phyloP scores from a whole-genome alignment of 2,888 invertebrate species.

The Lasioglossum villosulum region DNA sequence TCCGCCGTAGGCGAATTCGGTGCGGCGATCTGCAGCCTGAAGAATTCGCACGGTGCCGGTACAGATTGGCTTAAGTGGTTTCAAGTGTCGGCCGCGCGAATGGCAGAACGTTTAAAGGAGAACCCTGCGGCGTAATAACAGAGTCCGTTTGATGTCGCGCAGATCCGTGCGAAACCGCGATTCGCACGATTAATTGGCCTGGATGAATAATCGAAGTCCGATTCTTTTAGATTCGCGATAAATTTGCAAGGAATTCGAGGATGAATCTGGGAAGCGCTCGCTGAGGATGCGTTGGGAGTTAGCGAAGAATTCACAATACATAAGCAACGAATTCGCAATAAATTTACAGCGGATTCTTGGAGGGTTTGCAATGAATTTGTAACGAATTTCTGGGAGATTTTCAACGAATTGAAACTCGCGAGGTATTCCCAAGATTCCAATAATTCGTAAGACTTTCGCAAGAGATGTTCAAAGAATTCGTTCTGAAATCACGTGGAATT shows the following conservation, averaged over 20 bases:
- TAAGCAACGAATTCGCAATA: too few relatives aligned
- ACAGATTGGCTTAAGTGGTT: conserved; percentile 49
- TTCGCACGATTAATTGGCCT: conserved; percentile 50
- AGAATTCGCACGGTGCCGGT: conserved; percentile 33
- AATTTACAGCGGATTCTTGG: neutral
- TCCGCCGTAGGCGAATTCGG: neutral
- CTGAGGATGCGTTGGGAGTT: neutral
- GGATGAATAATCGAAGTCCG: neutral
- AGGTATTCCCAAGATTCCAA: neutral
- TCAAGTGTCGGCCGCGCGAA: conserved; percentile 37
- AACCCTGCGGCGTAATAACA: conserved; percentile 24
- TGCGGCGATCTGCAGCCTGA: neutral
- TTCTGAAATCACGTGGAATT: neutral
- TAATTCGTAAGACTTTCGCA: neutral
- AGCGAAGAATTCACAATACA: neutral
- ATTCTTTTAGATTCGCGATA: neutral
- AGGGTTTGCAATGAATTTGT: neutral
- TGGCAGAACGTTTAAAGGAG: conserved; percentile 23
- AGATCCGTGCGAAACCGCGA: conserved; percentile 19
- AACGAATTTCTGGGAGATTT: neutral
- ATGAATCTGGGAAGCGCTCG: neutral
- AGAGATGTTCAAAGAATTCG: neutral
- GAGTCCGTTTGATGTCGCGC: conserved; percentile 23
- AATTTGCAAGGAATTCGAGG: neutral
- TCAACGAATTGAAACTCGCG: neutral